Percentiles rank a stretch among this genome's conserved stretches.
phyloP scores from a whole-genome alignment of 2,888 invertebrate species.

The Ptycholaimellus sp. region DNA sequence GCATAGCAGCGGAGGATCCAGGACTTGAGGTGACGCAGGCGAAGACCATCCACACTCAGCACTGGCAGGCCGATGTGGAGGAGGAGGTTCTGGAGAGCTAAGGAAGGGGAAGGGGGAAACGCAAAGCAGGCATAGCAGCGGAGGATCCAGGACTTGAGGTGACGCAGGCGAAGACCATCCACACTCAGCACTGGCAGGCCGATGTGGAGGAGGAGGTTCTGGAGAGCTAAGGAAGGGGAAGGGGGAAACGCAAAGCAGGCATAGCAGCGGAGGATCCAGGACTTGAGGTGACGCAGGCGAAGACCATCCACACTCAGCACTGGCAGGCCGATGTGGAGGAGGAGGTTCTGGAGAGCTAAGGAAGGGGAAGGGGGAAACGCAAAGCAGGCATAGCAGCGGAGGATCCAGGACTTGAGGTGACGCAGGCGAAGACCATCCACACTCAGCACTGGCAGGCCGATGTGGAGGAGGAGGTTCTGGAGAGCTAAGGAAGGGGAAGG shows the following conservation, averaged over 20 bases:
- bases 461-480: conserved; percentile 79
- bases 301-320: conserved; percentile 65
- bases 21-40: conserved; percentile 64
- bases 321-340: conserved; percentile 77
- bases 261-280: conserved; percentile 76
- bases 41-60: conserved; percentile 57
- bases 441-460: conserved; percentile 63
- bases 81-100: conserved; percentile 54
- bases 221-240: conserved; percentile 10
- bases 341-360: conserved; percentile 46
- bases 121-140: conserved; percentile 78
- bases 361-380: conserved; percentile 31
- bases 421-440: conserved; percentile 65
- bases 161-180: conserved; percentile 62
- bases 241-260: conserved; percentile 50
- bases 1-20: conserved; percentile 75
- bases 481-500: conserved; percentile 7
- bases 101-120: conserved; percentile 19
- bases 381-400: conserved; percentile 75
- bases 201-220: conserved; percentile 83
- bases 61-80: conserved; percentile 76
- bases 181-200: conserved; percentile 62
- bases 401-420: conserved; percentile 63
- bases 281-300: conserved; percentile 57
- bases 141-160: conserved; percentile 66